Base-by-base conservation (phyloP, 2,113 vertebrate species). In the Eurystomus gularis region DNA sequence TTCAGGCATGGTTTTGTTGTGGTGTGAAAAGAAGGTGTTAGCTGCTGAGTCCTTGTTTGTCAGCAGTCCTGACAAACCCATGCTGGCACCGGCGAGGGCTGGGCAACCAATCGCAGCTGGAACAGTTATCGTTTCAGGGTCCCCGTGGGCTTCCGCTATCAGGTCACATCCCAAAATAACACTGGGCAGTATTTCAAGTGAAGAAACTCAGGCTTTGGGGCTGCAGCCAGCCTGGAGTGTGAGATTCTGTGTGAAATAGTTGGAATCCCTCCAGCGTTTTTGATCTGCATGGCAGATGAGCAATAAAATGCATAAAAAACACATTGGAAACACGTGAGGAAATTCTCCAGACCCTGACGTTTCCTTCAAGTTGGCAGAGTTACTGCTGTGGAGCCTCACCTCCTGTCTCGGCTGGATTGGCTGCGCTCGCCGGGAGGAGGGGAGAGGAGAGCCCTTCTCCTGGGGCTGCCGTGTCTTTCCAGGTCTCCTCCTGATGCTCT, bases 81-180 rank as follows among this genome's bases (percentile, higher is more conserved):
- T 87, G 96, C 97, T 98, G 98, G 98, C 98, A 98, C 80, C 77
- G 5, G 52, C 51, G 52, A 44, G 73, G 92, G 61, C 37, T 88
- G 96, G 97, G 97, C 97, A 97, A 46, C 97, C 98, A 93, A 55
- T 97, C 80, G 86, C 98, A 98, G 97, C 98, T 98, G 98, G 97
- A 98, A 88, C 96, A 1, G 96, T 96, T 97, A 97, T 93, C 91
- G 35, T 97, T 89, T 80, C 96, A 80, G 98, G 98, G 98, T 99
- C 99, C 98, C 99, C 97, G 93, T 99, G 98, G 99, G 99, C 98
- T 99, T 99, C 98, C 98, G 98, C 98, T 98, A 98, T 98, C 99
- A 98, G 99, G 99, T 99, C 99, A 99, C 97, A 97, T 97, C 98
- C 99, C 98, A 99, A 99, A 99, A 99, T 99, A 99, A 98, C 98